Evolutionary conservation across 2,797 vertebrate genomes (phyloP).

Genomic region (Thripadectes ignobilis): DNA sequence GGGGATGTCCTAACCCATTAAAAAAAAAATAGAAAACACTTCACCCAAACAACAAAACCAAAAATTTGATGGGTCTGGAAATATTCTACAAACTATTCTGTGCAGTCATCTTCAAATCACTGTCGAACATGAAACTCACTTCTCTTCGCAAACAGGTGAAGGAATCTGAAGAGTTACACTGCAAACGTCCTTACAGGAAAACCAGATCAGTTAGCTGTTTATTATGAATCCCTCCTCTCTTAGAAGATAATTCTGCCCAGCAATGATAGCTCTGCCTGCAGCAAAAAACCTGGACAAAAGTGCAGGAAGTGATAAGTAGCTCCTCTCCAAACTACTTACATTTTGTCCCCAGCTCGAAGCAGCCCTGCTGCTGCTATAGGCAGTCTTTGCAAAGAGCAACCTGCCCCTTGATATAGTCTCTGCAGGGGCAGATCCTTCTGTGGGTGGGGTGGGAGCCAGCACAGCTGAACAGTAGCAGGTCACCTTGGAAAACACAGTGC

Average conservation of each 20-base stretch:
- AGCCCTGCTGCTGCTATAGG: conserved; percentile 74
- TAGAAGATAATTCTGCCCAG: conserved; percentile 46
- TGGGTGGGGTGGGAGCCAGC: conserved; percentile 88
- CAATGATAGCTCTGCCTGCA: conserved; percentile 32
- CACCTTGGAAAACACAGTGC: conserved; percentile 94
- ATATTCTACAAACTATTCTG: conserved; percentile 56
- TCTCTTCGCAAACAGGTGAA: conserved; percentile 20
- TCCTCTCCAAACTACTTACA: conserved; percentile 31
- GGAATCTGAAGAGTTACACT: conserved; percentile 36
- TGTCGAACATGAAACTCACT: background rate
- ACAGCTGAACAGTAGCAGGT: conserved; percentile 97
- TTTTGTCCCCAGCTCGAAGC: conserved; percentile 19
- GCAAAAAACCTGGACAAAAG: conserved; percentile 51
- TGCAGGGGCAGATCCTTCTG: conserved; percentile 93
- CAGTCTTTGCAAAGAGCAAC: conserved; percentile 95
- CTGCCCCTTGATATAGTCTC: conserved; percentile 99
- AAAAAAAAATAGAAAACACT: conserved; percentile 51
- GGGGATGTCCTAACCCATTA: conserved; percentile 3
- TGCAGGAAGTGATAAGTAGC: conserved; percentile 65
- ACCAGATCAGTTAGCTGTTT: conserved; percentile 37
- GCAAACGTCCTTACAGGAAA: conserved; percentile 34
- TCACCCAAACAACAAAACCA: conserved; percentile 55
- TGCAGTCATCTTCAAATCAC: conserved; percentile 42
- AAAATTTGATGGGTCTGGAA: conserved; percentile 68
- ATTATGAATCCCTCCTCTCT: conserved; percentile 28